Conservation (phyloP, 2,888 invertebrate genomes). For the Himalopsyche kuldschensis region DNA sequence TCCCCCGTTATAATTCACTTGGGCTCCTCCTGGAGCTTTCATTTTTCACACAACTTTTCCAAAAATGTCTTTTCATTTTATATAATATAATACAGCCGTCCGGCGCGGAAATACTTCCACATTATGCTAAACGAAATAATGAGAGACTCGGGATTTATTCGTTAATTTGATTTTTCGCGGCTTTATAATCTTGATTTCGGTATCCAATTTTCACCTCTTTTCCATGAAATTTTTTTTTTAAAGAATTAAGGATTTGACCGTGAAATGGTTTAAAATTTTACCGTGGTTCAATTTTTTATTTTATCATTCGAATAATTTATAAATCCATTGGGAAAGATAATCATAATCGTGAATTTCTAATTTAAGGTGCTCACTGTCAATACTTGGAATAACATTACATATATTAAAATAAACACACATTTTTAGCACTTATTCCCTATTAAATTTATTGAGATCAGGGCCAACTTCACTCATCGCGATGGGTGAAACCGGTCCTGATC, state of each 20-base stretch:
- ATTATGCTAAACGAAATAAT: not conserved
- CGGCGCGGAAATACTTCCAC: not conserved
- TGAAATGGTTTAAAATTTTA: too few species aligned
- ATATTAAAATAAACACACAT: too few species aligned
- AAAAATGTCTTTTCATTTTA: constrained; percentile 23
- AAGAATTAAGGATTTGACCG: not conserved
- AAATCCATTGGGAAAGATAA: too few species aligned
- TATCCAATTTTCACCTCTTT: not conserved
- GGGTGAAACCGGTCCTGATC: too few species aligned
- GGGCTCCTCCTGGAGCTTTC: not conserved
- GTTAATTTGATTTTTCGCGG: not conserved
- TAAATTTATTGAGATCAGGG: too few species aligned
- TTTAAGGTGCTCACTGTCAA: too few species aligned
- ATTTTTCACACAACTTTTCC: not conserved
- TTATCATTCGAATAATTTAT: too few species aligned
- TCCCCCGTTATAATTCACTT: not conserved
- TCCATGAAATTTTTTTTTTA: not conserved
- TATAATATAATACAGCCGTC: constrained; percentile 23
- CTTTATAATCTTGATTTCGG: not conserved
- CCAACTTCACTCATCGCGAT: too few species aligned
- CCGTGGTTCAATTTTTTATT: too few species aligned
- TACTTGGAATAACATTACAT: too few species aligned
- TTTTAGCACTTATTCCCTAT: too few species aligned
- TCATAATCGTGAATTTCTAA: too few species aligned
- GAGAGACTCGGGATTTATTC: not conserved